phyloP scores from a whole-genome alignment of 2,113 vertebrate genomes.

The Leptobrachium leishanense region DNA sequence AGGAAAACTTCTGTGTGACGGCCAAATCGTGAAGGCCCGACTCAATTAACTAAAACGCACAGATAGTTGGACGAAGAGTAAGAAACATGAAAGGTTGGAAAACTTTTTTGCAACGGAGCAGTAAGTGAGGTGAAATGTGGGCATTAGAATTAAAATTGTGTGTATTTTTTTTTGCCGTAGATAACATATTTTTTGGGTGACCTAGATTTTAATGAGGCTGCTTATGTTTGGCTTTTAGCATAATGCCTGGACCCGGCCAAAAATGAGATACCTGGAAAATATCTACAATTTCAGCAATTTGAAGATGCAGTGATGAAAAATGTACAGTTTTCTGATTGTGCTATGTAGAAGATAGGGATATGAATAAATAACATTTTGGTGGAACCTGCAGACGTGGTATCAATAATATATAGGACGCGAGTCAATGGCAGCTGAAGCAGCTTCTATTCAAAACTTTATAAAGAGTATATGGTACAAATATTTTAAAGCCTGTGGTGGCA shows the following conservation, averaged over 20 bases:
- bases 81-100: background rate
- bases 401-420: background rate
- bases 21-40: background rate
- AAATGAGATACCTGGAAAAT: background rate
- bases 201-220: slow-evolving; percentile 27
- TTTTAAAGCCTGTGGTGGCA: too few species aligned
- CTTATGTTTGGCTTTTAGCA: background rate
- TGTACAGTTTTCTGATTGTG: background rate
- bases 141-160: background rate
- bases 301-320: background rate
- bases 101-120: background rate
- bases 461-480: too few species aligned
- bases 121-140: background rate
- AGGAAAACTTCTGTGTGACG: background rate
- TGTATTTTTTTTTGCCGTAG: background rate
- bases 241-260: background rate
- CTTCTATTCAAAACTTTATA: too few species aligned
- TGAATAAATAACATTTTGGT: background rate
- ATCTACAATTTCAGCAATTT: background rate
- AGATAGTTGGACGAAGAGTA: slow-evolving; percentile 12
- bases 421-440: background rate
- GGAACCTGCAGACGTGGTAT: background rate
- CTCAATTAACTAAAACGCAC: slow-evolving; percentile 2
- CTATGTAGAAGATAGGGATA: background rate
- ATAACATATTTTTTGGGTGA: slow-evolving; percentile 1